phyloP scores from a whole-genome alignment of 2,888 invertebrate species.

The Lasioglossum marginatum region DNA sequence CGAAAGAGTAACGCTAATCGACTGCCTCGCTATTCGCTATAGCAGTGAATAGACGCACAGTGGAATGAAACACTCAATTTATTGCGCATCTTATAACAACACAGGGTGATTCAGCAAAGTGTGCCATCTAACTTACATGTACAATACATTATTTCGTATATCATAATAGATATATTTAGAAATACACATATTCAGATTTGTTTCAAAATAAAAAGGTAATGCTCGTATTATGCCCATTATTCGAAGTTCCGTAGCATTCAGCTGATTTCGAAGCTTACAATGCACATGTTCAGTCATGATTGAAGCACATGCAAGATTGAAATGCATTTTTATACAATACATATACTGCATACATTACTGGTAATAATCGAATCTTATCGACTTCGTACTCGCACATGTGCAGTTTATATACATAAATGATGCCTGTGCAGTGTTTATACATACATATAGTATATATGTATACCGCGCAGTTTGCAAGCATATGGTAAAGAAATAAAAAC shows the following conservation, averaged over 20 bases:
- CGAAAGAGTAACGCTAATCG: constrained; percentile 4
- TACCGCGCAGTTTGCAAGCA: neutral
- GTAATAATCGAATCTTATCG: neutral
- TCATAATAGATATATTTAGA: too few relatives aligned
- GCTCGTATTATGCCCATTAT: neutral
- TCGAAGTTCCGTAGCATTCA: neutral
- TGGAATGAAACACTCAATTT: too few relatives aligned
- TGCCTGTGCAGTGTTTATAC: neutral
- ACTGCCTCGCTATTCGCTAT: neutral
- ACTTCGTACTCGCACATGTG: neutral
- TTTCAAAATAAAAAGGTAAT: neutral
- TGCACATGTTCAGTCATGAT: neutral
- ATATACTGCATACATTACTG: neutral
- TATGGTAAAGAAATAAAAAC: neutral
- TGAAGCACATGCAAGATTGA: neutral
- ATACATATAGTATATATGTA: too few relatives aligned
- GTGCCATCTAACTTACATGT: too few relatives aligned
- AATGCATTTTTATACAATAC: neutral
- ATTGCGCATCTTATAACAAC: too few relatives aligned
- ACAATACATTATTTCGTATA: too few relatives aligned
- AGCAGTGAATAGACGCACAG: neutral
- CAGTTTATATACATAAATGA: neutral
- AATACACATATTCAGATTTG: neutral
- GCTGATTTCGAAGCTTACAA: neutral
- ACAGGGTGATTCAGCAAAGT: too few relatives aligned